Conservation (phyloP, 2,113 vertebrate genomes). For the Chaetodon trifascialis region DNA sequence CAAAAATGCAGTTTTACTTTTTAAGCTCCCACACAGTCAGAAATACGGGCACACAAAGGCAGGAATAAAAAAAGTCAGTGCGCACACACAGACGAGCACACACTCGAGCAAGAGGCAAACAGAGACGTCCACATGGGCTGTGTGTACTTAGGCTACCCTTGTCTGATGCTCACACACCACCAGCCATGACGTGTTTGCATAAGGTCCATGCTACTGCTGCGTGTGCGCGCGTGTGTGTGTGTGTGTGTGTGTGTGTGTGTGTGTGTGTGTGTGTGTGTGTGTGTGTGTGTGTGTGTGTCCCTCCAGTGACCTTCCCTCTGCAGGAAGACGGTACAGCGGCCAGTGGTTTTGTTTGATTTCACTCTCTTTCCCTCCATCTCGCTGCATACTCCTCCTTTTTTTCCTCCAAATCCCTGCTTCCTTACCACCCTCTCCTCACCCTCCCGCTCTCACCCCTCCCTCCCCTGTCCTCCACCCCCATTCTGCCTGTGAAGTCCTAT, state of each 20-base stretch:
- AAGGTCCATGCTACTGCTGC: conserved; percentile 47
- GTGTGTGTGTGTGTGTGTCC: conserved; percentile 53
- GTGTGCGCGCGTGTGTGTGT: conserved; percentile 27
- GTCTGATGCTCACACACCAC: conserved; percentile 42
- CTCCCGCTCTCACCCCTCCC: background rate
- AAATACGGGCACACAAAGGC: background rate
- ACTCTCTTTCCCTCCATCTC: conserved; percentile 32
- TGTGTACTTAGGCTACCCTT: conserved; percentile 51
- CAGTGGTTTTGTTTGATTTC: conserved; percentile 78
- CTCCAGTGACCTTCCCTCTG: conserved; percentile 70
- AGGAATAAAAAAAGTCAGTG: background rate
- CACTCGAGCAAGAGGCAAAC: background rate
- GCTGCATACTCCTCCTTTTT: conserved; percentile 6
- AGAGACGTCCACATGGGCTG: conserved; percentile 30
- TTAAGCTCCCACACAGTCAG: background rate
- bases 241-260: conserved; percentile 46
- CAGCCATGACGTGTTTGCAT: conserved; percentile 61
- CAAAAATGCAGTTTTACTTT: background rate
- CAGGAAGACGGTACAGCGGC: conserved; percentile 67
- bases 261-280: conserved; percentile 38
- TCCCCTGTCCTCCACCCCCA: background rate
- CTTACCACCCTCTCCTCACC: conserved; percentile 16
- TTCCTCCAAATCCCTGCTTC: conserved; percentile 47
- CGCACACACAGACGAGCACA: background rate
- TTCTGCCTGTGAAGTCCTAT: conserved; percentile 83